phyloP scores from a whole-genome alignment of 2,797 vertebrate species.

The Zalophus californianus region DNA sequence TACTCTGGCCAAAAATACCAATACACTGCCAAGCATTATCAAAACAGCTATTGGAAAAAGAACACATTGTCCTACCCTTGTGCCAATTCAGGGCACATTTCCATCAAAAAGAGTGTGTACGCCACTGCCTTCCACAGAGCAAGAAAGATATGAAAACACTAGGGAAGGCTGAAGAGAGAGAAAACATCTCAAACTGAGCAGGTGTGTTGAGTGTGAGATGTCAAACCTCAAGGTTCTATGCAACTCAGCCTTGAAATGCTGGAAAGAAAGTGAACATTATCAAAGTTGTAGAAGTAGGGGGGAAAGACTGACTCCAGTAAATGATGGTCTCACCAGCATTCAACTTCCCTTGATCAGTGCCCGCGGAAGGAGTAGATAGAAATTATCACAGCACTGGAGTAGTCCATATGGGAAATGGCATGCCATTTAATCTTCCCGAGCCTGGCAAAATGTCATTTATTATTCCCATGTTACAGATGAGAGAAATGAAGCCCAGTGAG shows the following conservation, averaged over 20 bases:
- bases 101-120: background rate
- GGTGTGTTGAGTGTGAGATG: background rate
- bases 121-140: background rate
- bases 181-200: background rate
- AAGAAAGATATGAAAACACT: background rate
- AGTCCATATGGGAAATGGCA: background rate
- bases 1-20: background rate
- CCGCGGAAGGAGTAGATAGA: background rate
- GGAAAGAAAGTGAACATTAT: background rate
- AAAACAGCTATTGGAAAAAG: background rate
- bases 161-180: background rate
- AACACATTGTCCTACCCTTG: background rate
- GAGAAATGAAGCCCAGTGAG: background rate
- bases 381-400: background rate
- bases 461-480: background rate
- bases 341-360: too few species aligned
- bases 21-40: background rate
- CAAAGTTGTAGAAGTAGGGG: background rate
- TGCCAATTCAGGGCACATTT: conserved; percentile 4
- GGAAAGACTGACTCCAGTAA: accelerated
- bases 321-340: background rate
- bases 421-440: background rate
- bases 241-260: background rate
- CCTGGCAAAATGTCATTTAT: background rate
- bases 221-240: background rate